Percentiles rank a stretch among this genome's conserved stretches.
Conservation (phyloP, 2,888 invertebrate genomes). For the Drosophila borealis region DNA sequence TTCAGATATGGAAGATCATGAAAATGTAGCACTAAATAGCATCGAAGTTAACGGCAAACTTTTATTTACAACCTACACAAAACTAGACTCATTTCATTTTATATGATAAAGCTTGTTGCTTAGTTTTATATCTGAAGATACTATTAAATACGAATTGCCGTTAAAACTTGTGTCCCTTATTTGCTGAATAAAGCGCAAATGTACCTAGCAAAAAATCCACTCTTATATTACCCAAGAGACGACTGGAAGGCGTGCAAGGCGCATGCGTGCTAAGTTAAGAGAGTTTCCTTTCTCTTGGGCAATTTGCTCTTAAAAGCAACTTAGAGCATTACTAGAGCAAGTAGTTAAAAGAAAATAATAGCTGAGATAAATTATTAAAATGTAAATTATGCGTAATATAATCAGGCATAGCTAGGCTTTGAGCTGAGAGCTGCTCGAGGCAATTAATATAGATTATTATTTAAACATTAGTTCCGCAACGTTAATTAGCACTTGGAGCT, state of each 20-base stretch:
- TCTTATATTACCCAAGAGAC: constrained; percentile 65
- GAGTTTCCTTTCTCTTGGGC: constrained; percentile 18
- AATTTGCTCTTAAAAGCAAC: constrained; percentile 51
- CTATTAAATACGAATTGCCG: constrained; percentile 37
- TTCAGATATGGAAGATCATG: constrained; percentile 70
- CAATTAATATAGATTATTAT: neutral
- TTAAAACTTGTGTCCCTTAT: constrained; percentile 12
- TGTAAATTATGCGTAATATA: constrained; percentile 8
- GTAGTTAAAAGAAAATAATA: neutral
- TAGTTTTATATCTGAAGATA: neutral
- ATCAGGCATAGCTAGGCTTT: neutral
- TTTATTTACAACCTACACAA: neutral
- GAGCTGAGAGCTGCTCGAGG: neutral
- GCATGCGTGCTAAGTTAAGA: constrained; percentile 52
- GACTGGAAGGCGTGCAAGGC: constrained; percentile 57
- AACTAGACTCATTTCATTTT: neutral
- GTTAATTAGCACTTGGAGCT: constrained; percentile 13
- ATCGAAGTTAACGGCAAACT: neutral
- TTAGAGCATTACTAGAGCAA: constrained; percentile 16
- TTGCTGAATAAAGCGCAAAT: constrained; percentile 72
- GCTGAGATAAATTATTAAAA: constrained; percentile 1
- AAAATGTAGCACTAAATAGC: constrained; percentile 49
- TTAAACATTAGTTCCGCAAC: constrained; percentile 11
- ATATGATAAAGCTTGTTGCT: neutral
- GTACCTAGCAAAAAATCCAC: constrained; percentile 28